Conservation (phyloP, 2,113 vertebrate species). For the Nesoenas mayeri region DNA sequence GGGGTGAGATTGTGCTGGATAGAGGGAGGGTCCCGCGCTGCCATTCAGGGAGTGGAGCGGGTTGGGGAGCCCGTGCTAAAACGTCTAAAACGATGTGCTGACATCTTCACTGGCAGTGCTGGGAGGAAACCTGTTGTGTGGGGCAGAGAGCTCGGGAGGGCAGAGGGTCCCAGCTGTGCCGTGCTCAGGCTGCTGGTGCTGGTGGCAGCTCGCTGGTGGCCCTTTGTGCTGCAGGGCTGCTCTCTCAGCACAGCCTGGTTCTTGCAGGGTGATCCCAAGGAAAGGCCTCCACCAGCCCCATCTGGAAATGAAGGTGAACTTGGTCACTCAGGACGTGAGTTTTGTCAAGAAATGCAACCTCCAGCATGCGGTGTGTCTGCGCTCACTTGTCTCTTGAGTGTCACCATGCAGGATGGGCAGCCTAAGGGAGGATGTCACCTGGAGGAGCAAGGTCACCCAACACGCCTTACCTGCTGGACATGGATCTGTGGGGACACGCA, state of each 20-base stretch:
- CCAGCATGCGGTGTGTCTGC: too few species aligned
- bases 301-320: neutral
- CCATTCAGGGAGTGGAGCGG: neutral
- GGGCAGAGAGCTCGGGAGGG: too few species aligned
- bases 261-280: neutral
- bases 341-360: neutral
- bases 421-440: neutral
- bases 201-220: neutral
- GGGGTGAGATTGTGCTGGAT: neutral
- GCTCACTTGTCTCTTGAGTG: neutral
- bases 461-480: too few species aligned
- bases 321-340: neutral
- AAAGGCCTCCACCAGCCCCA: neutral
- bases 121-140: too few species aligned
- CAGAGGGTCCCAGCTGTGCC: neutral
- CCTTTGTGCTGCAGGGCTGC: neutral
- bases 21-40: accelerated
- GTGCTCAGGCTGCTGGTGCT: neutral
- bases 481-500: too few species aligned
- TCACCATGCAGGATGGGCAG: neutral
- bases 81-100: too few species aligned
- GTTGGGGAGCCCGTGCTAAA: too few species aligned
- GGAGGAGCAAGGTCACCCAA: too few species aligned
- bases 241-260: neutral
- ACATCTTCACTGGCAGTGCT: too few species aligned